Evolutionary conservation across 2,888 invertebrate genomes (phyloP), one percentile per base, ranked within the genome.

Genomic region (Dioctria rufipes): DNA sequence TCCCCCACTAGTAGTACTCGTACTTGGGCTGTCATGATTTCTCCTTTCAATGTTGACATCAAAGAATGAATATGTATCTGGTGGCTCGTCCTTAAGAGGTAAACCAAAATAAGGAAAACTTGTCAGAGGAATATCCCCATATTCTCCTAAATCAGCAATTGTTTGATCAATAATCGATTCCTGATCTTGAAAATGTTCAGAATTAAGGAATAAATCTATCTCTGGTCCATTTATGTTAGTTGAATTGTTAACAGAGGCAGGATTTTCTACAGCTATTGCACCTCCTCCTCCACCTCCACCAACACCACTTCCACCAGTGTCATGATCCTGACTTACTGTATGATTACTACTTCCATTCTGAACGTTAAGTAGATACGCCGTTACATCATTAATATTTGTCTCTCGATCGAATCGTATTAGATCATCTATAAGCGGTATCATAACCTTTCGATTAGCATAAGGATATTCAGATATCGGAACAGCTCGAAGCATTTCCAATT

Each of bases 351-450:
- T 85, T 60, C 85, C 86, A 73, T 88, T 87, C 78, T 88, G 88
- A 8, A 93, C 89, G 86, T 93, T 93, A 80, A 93, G 87, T 82
- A 93, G 88, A 86, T 93, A 93, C 3, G 93, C 92, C 80, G 86
- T 88, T 46, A 88, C 86, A 84, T 89, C 87, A 90, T 92, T 84
- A 91, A 92, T 87, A 91, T 89, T 78, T 86, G 86, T 84, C 94
- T 94, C 85, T 92, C 94, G 87, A 94, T 95, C 84, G 93, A 89
- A 87, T 92, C 92, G 85, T 40, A 88, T 83, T 9, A 89, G 83
- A 84, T 89, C 88, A 77, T 88, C 89, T 3, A 85, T 91, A 86
- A 83, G 88, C 86, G 83, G 90, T 86, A 84, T 90, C 89, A 88
- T 90, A 84, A 86, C 85, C 77, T 89, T 89, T 0, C 88, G 87